These are phyloP conservation scores for Bubalus kerabau DNA, from an alignment of 2,113 vertebrate species.

Conservation along the genomic window DNA sequence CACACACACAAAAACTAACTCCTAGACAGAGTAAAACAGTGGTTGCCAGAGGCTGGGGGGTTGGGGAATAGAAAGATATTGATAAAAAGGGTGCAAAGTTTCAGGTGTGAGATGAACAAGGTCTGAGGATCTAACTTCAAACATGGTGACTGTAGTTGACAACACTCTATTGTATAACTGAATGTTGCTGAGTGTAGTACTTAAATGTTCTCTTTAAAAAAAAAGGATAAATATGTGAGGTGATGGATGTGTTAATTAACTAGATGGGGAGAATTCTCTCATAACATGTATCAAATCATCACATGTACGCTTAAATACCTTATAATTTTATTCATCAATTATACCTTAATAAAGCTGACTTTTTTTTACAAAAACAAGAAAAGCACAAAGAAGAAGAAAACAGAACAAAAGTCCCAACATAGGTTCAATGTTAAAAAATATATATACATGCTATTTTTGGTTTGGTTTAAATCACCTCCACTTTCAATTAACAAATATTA, in stretches of 20 bases:
- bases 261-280: neutral
- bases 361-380: neutral
- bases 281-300: neutral
- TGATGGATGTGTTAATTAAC: neutral
- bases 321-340: neutral
- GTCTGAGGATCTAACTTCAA: neutral
- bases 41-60: neutral
- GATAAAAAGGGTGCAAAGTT: neutral
- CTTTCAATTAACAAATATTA: neutral
- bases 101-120: neutral
- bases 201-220: neutral
- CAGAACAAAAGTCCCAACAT: neutral
- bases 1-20: neutral
- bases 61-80: neutral
- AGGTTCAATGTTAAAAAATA: neutral
- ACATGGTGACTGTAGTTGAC: neutral
- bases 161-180: neutral
- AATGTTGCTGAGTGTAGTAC: neutral
- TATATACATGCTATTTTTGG: neutral
- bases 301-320: neutral
- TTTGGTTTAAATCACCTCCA: constrained; percentile 20
- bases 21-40: neutral
- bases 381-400: neutral
- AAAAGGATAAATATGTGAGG: neutral
- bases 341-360: neutral